A percentile compares a stretch with the other conserved stretches of the same genome.
Conservation (phyloP, 1,140 invertebrate genomes). For the Colletes gigas region DNA sequence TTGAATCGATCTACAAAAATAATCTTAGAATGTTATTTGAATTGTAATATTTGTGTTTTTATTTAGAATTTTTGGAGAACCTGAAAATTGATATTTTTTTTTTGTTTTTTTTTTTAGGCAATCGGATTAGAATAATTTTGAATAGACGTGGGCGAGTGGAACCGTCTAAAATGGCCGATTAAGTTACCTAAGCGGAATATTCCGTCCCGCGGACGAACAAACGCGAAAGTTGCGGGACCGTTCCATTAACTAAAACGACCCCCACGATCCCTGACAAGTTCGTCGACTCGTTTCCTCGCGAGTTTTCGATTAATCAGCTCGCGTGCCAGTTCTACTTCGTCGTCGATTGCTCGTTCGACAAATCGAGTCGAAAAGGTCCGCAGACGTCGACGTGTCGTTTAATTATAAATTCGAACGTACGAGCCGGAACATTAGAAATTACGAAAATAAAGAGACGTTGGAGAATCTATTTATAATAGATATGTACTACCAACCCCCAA, state of each 20-base stretch:
- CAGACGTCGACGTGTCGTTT: no score
- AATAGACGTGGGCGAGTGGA: neutral
- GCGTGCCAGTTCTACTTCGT: neutral
- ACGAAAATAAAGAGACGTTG: no score
- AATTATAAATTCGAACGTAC: no score
- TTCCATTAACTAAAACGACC: neutral
- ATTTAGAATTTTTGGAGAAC: no score
- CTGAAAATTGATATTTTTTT: no score
- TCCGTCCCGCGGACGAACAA: neutral
- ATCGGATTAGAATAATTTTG: neutral
- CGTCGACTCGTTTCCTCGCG: neutral
- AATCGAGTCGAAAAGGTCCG: neutral
- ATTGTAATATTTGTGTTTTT: no score
- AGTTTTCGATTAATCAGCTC: constrained; percentile 1
- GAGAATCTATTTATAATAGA: no score
- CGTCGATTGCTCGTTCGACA: neutral
- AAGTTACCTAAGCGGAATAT: constrained; percentile 26
- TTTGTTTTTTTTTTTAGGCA: no score
- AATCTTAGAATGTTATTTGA: no score
- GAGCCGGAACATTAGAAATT: no score
- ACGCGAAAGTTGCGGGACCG: constrained; percentile 6
- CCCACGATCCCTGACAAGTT: neutral
- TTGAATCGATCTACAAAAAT: neutral
- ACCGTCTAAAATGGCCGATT: constrained; percentile 22
- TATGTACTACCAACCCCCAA: no score